A percentile compares a stretch with the other conserved stretches of the same genome.
Conservation (phyloP, 2,113 vertebrate genomes). For the Geococcyx californianus region DNA sequence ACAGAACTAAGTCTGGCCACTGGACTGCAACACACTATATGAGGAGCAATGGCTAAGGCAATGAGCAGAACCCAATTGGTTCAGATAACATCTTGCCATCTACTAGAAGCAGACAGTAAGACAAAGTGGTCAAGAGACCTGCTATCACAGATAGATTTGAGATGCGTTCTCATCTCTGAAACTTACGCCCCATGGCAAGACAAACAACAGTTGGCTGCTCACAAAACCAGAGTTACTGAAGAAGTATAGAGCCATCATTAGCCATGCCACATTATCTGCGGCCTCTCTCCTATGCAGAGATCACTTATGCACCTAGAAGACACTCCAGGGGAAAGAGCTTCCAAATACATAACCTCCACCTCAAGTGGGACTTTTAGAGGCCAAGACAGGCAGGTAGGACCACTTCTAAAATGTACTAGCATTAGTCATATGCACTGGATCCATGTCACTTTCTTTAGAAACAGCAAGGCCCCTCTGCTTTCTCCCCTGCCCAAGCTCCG, state of each 20-base stretch:
- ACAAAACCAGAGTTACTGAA: not conserved
- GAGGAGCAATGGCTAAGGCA: not conserved
- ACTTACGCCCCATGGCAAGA: not conserved
- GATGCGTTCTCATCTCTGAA: not conserved
- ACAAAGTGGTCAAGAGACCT: not conserved
- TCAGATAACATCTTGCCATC: not conserved
- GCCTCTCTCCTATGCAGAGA: not conserved
- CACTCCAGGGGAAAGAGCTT: not conserved
- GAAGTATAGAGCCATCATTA: not conserved
- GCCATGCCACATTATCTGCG: not conserved
- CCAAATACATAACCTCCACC: not conserved
- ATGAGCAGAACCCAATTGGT: not conserved
- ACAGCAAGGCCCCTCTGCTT: not conserved
- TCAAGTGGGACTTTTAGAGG: not conserved
- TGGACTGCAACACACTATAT: fast-evolving
- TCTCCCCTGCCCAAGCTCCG: not conserved
- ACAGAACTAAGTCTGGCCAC: not conserved
- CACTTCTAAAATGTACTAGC: not conserved
- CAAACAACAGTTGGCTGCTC: not conserved
- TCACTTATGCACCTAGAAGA: not conserved
- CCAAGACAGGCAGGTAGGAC: not conserved
- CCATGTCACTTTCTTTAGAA: not conserved
- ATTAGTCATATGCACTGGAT: not conserved
- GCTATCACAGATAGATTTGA: not conserved
- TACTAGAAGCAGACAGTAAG: not conserved